Percentiles rank a stretch among this genome's conserved stretches.
Conservation (phyloP, 2,113 vertebrate genomes). For the Hypocryptadius cinnamomeus region DNA sequence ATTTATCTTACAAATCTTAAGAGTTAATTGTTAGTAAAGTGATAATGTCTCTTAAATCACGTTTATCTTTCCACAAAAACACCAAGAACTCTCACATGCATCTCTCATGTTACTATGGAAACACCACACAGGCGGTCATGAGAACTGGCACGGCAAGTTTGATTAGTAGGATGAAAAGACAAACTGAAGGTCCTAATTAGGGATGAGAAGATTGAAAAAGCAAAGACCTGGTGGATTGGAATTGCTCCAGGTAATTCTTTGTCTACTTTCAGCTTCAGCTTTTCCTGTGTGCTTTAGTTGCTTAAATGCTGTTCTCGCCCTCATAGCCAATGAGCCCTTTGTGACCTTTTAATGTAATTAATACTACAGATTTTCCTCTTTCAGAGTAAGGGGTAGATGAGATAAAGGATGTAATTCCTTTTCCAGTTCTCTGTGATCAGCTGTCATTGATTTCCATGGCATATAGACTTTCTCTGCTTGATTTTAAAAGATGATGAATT, state of each 20-base stretch:
- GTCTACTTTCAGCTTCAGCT: not conserved
- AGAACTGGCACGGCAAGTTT: not conserved
- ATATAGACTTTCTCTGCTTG: not conserved
- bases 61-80: constrained; percentile 8
- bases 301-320: not conserved
- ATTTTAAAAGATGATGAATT: not conserved
- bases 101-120: constrained; percentile 6
- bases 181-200: constrained; percentile 31
- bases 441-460: not conserved
- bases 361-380: not conserved
- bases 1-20: not conserved
- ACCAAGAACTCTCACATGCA: constrained; percentile 27
- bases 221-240: constrained; percentile 1
- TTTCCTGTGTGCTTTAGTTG: not conserved
- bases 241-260: not conserved
- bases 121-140: not conserved
- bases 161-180: constrained; percentile 29
- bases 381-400: not conserved
- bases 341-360: not conserved
- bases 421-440: not conserved
- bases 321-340: not conserved
- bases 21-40: not conserved
- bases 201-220: constrained; percentile 63
- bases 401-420: not conserved
- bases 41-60: not conserved